Evolutionary conservation across 2,113 vertebrate genomes (phyloP).

Genomic region (Lipophrys pholis): DNA sequence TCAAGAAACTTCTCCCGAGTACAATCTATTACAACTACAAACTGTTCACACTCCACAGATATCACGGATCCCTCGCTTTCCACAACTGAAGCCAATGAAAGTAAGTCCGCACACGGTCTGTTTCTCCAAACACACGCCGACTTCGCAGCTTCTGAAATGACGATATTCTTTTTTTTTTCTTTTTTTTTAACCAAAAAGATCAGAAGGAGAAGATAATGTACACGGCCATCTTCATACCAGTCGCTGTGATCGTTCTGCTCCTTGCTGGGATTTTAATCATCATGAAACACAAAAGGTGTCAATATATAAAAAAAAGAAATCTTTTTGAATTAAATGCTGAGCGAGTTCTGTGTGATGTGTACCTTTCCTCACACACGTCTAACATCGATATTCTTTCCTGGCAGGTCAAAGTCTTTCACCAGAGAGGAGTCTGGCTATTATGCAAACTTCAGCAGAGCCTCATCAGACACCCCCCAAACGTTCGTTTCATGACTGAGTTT

Average conservation of each 20-base stretch:
- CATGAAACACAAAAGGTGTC: conserved; percentile 55
- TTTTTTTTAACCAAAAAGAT: background rate
- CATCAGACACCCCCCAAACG: conserved; percentile 43
- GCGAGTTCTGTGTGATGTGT: too few species aligned
- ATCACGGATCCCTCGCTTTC: too few species aligned
- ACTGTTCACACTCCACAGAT: too few species aligned
- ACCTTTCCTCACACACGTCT: too few species aligned
- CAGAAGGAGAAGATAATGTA: background rate
- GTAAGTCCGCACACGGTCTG: background rate
- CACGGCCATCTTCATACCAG: conserved; percentile 6
- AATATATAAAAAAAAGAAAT: too few species aligned
- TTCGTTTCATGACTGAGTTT: conserved; percentile 31
- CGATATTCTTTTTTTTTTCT: background rate
- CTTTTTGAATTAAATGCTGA: too few species aligned
- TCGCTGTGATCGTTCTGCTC: conserved; percentile 21
- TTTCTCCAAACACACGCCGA: background rate
- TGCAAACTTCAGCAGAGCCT: conserved; percentile 56
- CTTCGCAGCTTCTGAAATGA: too few species aligned
- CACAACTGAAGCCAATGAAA: too few species aligned
- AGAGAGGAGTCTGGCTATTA: conserved; percentile 64
- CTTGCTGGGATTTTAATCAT: conserved; percentile 1
- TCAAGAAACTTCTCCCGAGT: too few species aligned
- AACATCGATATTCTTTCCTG: background rate
- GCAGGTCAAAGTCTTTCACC: conserved; percentile 38
- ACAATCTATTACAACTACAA: too few species aligned